These are phyloP conservation scores for Dinomys branickii DNA, from an alignment of 2,113 vertebrate species.

Conservation along the genomic window DNA sequence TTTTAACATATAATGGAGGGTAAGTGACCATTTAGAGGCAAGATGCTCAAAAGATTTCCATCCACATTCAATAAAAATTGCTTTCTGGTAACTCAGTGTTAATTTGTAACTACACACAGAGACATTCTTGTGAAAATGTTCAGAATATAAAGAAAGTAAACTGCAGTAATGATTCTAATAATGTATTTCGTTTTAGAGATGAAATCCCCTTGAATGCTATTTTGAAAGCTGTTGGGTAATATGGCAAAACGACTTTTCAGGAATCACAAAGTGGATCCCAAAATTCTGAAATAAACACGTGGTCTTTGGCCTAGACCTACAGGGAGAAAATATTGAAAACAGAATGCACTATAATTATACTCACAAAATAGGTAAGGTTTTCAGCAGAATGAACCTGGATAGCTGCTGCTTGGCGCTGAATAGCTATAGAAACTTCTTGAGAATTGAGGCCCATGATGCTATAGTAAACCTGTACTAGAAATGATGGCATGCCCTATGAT, in stretches of 20 bases:
- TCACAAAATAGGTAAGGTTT: conserved; percentile 24
- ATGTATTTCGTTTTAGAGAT: background rate
- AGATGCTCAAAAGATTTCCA: background rate
- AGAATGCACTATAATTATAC: background rate
- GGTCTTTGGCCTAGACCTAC: background rate
- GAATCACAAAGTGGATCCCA: background rate
- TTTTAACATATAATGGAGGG: background rate
- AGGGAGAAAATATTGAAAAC: background rate
- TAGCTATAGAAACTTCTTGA: background rate
- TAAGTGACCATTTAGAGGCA: background rate
- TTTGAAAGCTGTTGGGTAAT: background rate
- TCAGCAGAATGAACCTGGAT: background rate
- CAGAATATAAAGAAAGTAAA: background rate
- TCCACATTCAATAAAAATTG: background rate
- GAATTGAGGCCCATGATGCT: background rate
- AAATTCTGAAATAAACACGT: conserved; percentile 3
- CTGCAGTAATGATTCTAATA: background rate
- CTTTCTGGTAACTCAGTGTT: background rate
- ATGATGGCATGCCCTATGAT: background rate
- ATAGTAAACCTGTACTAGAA: background rate
- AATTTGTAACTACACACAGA: conserved; percentile 11
- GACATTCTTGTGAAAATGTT: background rate
- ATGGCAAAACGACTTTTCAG: conserved; percentile 12
- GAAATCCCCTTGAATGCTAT: background rate
- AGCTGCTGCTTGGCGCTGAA: background rate